Conservation (phyloP, 2,888 invertebrate genomes). For the Cabera pusaria region DNA sequence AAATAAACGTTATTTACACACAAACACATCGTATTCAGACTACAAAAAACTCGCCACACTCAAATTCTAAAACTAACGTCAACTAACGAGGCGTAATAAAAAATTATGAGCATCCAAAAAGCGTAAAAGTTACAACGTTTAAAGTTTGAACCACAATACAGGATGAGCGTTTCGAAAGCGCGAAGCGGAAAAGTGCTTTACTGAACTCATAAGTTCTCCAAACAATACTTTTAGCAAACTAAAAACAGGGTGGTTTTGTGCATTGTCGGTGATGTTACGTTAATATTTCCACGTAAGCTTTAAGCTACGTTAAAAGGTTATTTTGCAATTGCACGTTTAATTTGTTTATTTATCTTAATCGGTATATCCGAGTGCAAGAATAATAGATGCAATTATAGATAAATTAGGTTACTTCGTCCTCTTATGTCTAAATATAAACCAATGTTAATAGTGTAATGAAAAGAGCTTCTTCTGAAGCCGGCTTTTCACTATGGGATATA, state of each 20-base stretch:
- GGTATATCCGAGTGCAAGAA: too few relatives aligned
- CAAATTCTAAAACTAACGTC: slow-evolving; percentile 28
- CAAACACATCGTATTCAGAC: slow-evolving; percentile 27
- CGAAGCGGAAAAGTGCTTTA: slow-evolving; percentile 27
- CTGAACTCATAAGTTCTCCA: slow-evolving; percentile 26
- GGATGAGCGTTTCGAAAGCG: slow-evolving; percentile 26
- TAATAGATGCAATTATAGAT: too few relatives aligned
- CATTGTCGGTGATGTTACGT: too few relatives aligned
- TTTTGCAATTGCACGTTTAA: too few relatives aligned
- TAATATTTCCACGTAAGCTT: too few relatives aligned
- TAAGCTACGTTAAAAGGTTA: too few relatives aligned
- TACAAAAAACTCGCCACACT: slow-evolving; percentile 23
- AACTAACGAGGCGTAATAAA: slow-evolving; percentile 27
- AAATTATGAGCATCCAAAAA: slow-evolving; percentile 31
- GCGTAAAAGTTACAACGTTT: slow-evolving; percentile 32
- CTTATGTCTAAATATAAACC: too few relatives aligned
- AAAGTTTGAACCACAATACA: slow-evolving; percentile 32
- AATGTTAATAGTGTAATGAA: too few relatives aligned
- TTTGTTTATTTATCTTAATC: too few relatives aligned
- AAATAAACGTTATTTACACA: slow-evolving; percentile 17
- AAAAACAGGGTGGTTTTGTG: slow-evolving; percentile 3
- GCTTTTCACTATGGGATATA: too few relatives aligned
- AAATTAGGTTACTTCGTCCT: too few relatives aligned
- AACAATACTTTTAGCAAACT: slow-evolving; percentile 18
- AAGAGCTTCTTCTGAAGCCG: too few relatives aligned